Evolutionary conservation across 2,888 invertebrate genomes (phyloP), one percentile per base, ranked within the genome.

Genomic region (Taenaris catops): DNA sequence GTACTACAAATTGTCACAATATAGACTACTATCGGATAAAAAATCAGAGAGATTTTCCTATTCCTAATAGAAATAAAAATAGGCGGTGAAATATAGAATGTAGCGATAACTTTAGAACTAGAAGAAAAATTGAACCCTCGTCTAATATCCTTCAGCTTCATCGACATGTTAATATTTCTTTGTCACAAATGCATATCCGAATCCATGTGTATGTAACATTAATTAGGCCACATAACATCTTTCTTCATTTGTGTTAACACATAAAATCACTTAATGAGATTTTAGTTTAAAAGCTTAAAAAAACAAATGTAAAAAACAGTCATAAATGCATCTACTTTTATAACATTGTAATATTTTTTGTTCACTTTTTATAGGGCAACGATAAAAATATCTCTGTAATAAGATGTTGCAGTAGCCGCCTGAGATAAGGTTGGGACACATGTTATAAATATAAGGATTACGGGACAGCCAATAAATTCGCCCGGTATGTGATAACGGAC

Each of bases 401-500:
- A 58, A 58, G 58, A 56, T 48, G 49, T 41, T 48, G 50, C 52
- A 54, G 59, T 58, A 60, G 59, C 59, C 49, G 42, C 34, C 41
- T 20, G 29, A 51, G 75, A 78, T 79, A 78, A 79, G 64, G 63
- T 66, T 43, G 34, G 38, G 53, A 48, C 54, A 57, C 53, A 48
- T 34, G 61, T 58, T 63, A 57, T 76, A 75, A 74, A 71, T 64
- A 64, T 42, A 51, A 35, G 48, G 48, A 67, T 70, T 66, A 68
- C 39, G 57, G 53, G 59, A 62, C 50, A 45, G 44, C 44, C 49
- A 61, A 67, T 69, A 70, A 75, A 67, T 56, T 55, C 41, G 37
- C 43, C 44, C 44, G 41, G 47, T 24, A 27, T 32, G 28, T 25
- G 45, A 46, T 46, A 46, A 46, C 38, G 38, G 25, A 26, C 29